phyloP scores from a whole-genome alignment of 2,113 vertebrate genomes.

The Calonectris borealis region DNA sequence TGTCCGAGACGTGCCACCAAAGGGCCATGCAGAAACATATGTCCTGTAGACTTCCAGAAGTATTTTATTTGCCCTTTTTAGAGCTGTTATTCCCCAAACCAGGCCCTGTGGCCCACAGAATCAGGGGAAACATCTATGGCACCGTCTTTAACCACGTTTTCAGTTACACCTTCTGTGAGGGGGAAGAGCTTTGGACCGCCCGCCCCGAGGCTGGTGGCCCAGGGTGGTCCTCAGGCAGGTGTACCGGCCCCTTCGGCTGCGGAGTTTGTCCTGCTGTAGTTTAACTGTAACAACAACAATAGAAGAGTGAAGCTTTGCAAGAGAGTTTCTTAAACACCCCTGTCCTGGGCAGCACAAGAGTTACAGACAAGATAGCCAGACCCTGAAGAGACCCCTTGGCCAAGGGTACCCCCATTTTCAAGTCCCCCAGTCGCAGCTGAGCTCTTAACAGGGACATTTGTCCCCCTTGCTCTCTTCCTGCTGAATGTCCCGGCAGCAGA shows the following conservation, averaged over 20 bases:
- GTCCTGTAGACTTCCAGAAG: neutral
- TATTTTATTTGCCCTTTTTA: neutral
- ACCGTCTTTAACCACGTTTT: neutral
- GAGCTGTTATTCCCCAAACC: neutral
- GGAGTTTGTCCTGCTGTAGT: neutral
- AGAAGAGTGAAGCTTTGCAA: neutral
- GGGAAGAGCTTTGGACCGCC: neutral
- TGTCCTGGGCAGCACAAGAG: accelerated
- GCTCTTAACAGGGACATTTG: neutral
- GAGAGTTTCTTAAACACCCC: neutral
- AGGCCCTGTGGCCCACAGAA: neutral
- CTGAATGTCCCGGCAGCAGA: accelerated
- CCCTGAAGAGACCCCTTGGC: neutral
- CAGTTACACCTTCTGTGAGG: neutral
- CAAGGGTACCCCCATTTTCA: neutral
- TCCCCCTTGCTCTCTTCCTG: neutral
- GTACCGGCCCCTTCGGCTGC: accelerated
- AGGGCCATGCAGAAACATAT: accelerated
- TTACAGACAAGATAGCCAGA: neutral
- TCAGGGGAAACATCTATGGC: neutral
- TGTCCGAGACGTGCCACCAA: neutral
- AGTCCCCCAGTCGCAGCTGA: neutral
- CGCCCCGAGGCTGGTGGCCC: neutral
- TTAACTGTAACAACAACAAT: neutral
- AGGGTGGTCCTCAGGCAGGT: neutral